A percentile compares a stretch with the other conserved stretches of the same genome.
Evolutionary conservation across 37 sponge, comb jelly and placozoan species (phyloP).

Genomic region (Trichoplax adhaerens): DNA sequence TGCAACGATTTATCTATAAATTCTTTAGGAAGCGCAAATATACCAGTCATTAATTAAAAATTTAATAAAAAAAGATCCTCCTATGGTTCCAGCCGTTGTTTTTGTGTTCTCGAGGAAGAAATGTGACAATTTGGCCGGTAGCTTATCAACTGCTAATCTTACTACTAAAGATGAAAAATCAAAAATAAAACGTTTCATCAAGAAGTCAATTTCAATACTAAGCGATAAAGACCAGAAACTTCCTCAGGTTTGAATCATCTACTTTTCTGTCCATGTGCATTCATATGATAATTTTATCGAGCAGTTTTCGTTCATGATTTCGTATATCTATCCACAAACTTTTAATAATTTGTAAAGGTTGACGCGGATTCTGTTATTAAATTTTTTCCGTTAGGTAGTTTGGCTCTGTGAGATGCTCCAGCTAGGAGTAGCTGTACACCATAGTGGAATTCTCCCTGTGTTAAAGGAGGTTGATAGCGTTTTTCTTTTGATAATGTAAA

Average conservation of each 20-base stretch:
- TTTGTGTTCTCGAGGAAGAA: conserved; percentile 83
- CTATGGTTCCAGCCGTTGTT: conserved; percentile 61
- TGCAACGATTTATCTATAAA: neutral
- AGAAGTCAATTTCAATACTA: conserved; percentile 52
- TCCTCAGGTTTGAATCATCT: conserved; percentile 51
- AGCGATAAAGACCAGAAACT: conserved; percentile 62
- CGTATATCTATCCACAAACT: neutral
- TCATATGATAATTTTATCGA: conserved; percentile 1
- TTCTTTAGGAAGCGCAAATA: conserved; percentile 70
- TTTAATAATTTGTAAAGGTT: neutral
- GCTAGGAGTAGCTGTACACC: conserved; percentile 89
- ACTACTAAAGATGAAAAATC: conserved; percentile 64
- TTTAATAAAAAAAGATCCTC: conserved; percentile 57
- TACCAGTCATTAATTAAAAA: conserved; percentile 54
- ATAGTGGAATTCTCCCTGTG: conserved; percentile 93
- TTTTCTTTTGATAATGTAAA: conserved; percentile 12
- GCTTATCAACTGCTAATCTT: conserved; percentile 53
- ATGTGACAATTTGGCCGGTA: conserved; percentile 64
- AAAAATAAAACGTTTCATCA: conserved; percentile 64
- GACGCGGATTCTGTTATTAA: neutral
- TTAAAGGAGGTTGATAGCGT: conserved; percentile 71
- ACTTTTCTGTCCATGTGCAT: neutral
- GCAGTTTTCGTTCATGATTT: neutral
- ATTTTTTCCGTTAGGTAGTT: conserved; percentile 23
- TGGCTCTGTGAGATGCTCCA: conserved; percentile 55